Evolutionary conservation across 2,113 vertebrate genomes (phyloP), one percentile per base, ranked within the genome.

Genomic region (Corythaixoides concolor): DNA sequence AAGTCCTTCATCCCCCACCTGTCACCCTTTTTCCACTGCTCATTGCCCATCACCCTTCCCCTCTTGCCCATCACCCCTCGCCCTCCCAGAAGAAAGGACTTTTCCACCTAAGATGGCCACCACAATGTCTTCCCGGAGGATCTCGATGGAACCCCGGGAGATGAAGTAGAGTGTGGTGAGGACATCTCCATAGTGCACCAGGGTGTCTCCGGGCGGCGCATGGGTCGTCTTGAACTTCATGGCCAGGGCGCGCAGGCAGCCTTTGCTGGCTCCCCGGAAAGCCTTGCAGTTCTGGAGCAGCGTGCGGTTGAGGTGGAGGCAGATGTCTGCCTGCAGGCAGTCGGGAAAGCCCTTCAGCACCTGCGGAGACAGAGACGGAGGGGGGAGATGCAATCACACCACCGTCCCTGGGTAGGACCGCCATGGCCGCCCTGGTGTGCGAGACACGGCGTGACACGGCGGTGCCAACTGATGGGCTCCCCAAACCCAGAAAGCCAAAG

Each of bases 301-400:
- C 2, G 97, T 99, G 66, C 99, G 99, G 98, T 99, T 99, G 96
- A 99, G 96, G 92, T 99, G 99, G 66, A 99, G 98, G 96, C 99
- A 99, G 98, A 99, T 99, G 95, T 99, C 99, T 0, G 99, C 99
- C 97, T 99, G 99, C 89, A 99, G 98, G 97, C 99, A 99, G 98
- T 99, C 99, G 0, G 99, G 99, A 95, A 99, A 99, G 33, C 99
- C 99, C 95, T 99, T 99, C 96, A 99, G 96, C 92, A 99, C 99
- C 99, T 99, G 97, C 5, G 23, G 73, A 63, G 88, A 85, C 5
- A 22, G 73, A 63, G 88, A 85, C 14, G 5, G 3, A 52, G n/a
- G 10, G 88, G 21, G 21, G 33, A 63, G 56, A 53, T 56, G 68
- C 26, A 41, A 39, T 53, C 90, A 88, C 1, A 2, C 9, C n/a